Percentiles rank a stretch among this genome's conserved stretches.
Evolutionary conservation across 2,888 invertebrate genomes (phyloP).

Genomic region (Gandaritis pyraliata): DNA sequence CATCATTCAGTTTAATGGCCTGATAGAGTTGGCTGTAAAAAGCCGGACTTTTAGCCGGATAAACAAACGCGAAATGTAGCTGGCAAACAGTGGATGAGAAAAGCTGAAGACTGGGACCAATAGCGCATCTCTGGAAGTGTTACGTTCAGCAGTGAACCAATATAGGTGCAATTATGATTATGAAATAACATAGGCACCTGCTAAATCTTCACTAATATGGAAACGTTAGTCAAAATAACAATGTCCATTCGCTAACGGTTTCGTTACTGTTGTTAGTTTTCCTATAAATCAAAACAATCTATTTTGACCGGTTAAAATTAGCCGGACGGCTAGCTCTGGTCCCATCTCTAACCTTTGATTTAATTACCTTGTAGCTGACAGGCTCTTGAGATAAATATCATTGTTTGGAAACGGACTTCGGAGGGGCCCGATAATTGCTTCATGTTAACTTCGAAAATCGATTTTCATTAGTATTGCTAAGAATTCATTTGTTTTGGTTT

Average conservation of each 20-base stretch:
- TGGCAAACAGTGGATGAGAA: background rate
- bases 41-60: conserved; percentile 3
- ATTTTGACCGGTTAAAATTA: background rate
- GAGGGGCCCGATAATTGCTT: conserved; percentile 30
- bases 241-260: too few relatives aligned
- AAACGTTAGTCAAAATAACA: too few relatives aligned
- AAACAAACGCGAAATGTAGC: too few relatives aligned
- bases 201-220: too few relatives aligned
- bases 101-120: too few relatives aligned
- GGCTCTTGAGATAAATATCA: conserved; percentile 30
- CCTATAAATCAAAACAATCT: too few relatives aligned
- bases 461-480: conserved; percentile 17
- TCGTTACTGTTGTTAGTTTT: too few relatives aligned
- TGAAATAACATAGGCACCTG: too few relatives aligned
- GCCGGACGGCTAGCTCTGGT: background rate
- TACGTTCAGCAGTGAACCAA: too few relatives aligned
- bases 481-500: conserved; percentile 20
- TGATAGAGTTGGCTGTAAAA: conserved; percentile 11
- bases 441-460: conserved; percentile 29
- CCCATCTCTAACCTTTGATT: conserved; percentile 29
- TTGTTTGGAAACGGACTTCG: conserved; percentile 28
- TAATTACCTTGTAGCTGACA: conserved; percentile 38
- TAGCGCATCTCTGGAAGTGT: too few relatives aligned
- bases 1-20: conserved; percentile 28
- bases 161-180: too few relatives aligned